Evolutionary conservation across 1,140 invertebrate genomes (phyloP).

Genomic region (Drosophila insularis): DNA sequence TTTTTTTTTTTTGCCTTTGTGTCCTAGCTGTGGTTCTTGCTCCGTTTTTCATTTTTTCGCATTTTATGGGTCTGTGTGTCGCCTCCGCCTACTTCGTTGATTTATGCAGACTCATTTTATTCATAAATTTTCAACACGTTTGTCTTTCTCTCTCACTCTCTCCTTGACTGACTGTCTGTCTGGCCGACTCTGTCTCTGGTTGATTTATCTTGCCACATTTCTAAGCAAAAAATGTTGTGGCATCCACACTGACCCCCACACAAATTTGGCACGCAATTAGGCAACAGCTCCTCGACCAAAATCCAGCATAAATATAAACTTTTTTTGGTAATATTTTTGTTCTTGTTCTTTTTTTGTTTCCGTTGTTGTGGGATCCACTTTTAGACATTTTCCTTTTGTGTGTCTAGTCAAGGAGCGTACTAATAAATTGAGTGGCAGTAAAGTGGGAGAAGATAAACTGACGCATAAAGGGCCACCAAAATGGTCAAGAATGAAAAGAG

Average conservation of each 20-base stretch:
- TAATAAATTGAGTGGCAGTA: constrained; percentile 52
- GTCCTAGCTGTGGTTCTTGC: neutral
- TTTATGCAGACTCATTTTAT: constrained; percentile 78
- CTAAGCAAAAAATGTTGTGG: constrained; percentile 59
- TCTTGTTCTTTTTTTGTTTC: constrained; percentile 23
- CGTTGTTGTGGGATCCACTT: constrained; percentile 37
- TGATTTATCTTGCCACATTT: constrained; percentile 77
- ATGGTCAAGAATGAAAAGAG: neutral
- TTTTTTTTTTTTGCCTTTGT: neutral
- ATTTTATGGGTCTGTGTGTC: constrained; percentile 20
- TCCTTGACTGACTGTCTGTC: neutral
- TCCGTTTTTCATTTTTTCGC: constrained; percentile 13
- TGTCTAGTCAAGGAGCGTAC: constrained; percentile 12
- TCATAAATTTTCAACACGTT: constrained; percentile 76
- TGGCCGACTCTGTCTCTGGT: constrained; percentile 15
- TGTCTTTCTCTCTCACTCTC: constrained; percentile 22
- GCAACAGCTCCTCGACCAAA: constrained; percentile 28
- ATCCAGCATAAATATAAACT: constrained; percentile 65
- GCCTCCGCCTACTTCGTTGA: constrained; percentile 42
- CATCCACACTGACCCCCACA: constrained; percentile 52
- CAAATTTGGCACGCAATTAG: constrained; percentile 78
- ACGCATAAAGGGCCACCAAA: neutral
- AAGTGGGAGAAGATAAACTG: constrained; percentile 15
- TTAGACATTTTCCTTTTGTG: constrained; percentile 20
- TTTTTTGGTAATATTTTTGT: constrained; percentile 30